A percentile compares a stretch with the other conserved stretches of the same genome.
Evolutionary conservation across 2,797 vertebrate species (phyloP).

Genomic region (Australoheros facetus): DNA sequence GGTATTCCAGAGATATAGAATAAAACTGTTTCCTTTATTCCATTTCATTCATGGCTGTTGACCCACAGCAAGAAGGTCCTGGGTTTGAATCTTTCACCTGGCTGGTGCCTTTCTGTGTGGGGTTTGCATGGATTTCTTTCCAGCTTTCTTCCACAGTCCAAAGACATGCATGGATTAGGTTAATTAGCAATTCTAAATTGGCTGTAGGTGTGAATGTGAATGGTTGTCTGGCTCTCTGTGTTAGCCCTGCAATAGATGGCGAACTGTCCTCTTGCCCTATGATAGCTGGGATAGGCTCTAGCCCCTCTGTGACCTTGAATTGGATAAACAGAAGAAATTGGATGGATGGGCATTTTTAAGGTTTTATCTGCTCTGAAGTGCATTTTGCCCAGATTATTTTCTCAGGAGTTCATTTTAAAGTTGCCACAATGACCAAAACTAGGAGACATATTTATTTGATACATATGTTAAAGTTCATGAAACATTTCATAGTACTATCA

Average conservation of each 20-base stretch:
- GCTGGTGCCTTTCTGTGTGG: background rate
- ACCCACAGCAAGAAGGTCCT: background rate
- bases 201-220: background rate
- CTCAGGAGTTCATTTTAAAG: background rate
- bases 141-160: background rate
- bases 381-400: background rate
- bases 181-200: background rate
- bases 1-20: constrained; percentile 1
- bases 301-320: background rate
- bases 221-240: no score
- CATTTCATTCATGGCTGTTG: background rate
- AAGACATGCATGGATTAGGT: background rate
- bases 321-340: background rate
- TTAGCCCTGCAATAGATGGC: no score
- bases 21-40: background rate
- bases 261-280: no score
- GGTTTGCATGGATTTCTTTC: background rate
- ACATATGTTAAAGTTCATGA: background rate
- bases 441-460: background rate
- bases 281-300: background rate
- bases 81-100: background rate
- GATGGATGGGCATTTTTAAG: background rate
- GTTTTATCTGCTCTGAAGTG: background rate
- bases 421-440: background rate
- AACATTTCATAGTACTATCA: background rate